Evolutionary conservation across 2,113 vertebrate genomes (phyloP).

Genomic region (Axis porcinus): DNA sequence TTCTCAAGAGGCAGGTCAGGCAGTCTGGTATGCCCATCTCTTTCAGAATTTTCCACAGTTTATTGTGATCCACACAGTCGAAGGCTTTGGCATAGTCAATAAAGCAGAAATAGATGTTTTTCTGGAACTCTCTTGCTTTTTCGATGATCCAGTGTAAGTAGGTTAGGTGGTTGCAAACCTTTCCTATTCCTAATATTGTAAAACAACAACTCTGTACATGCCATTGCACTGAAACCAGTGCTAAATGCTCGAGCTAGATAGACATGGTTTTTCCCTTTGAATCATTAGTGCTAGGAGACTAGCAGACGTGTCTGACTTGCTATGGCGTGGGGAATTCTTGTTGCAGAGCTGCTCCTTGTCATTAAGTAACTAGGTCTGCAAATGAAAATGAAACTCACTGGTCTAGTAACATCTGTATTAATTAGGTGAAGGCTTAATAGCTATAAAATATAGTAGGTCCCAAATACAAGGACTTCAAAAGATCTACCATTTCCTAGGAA

Average conservation of each 20-base stretch:
- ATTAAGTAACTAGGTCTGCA: conserved; percentile 46
- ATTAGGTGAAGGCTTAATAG: not conserved
- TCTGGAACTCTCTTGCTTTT: no score
- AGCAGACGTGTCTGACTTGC: not conserved
- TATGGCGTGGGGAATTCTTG: not conserved
- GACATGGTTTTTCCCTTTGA: not conserved
- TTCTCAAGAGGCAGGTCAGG: no score
- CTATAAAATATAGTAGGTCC: not conserved
- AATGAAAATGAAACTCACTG: not conserved
- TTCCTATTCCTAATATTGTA: not conserved
- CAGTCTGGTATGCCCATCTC: no score
- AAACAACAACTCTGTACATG: not conserved
- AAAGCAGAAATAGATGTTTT: no score
- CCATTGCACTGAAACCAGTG: not conserved
- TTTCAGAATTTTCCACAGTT: no score
- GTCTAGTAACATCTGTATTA: conserved; percentile 28
- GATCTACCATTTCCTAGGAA: not conserved
- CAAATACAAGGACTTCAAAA: not conserved
- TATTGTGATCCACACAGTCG: no score
- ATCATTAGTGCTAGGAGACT: not conserved
- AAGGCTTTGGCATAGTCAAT: no score
- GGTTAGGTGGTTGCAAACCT: not conserved
- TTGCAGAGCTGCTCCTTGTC: not conserved
- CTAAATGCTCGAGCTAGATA: not conserved
- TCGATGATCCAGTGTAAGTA: not conserved